These are phyloP conservation scores for Apeira syringaria DNA, from an alignment of 2,888 invertebrate genomes.

Conservation along the genomic window DNA sequence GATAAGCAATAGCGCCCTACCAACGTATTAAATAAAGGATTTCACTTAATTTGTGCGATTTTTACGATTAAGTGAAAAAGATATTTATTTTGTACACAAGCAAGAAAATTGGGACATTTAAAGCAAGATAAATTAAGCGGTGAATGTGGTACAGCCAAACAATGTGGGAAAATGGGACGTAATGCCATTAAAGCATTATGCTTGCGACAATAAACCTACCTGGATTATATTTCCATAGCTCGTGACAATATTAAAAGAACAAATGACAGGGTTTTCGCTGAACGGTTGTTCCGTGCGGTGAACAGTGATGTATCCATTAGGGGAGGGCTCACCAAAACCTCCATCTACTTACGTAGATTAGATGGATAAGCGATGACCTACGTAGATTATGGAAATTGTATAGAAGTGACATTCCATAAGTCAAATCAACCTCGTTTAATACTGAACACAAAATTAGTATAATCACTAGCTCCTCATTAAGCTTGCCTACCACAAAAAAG, in stretches of 20 bases:
- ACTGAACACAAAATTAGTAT: no score
- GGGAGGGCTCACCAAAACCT: conserved; percentile 28
- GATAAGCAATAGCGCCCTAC: no score
- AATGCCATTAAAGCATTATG: conserved; percentile 26
- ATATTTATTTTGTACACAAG: conserved; percentile 12
- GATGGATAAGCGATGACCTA: conserved; percentile 30
- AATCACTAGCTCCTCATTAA: no score
- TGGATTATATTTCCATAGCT: conserved; percentile 28
- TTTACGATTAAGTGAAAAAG: no score
- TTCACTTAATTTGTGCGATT: no score
- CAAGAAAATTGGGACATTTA: conserved; percentile 15
- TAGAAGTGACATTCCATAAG: no score
- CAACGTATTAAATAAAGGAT: no score
- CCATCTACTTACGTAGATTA: conserved; percentile 35
- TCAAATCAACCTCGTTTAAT: no score
- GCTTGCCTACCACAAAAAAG: no score
- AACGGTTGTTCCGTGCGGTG: conserved; percentile 61
- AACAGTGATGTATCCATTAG: conserved; percentile 63
- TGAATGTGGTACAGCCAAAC: conserved; percentile 6
- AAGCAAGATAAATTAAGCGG: conserved; percentile 17
- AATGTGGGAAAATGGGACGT: conserved; percentile 17
- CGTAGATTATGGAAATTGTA: conserved; percentile 11
- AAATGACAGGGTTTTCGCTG: conserved; percentile 38
- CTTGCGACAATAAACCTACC: conserved; percentile 22
- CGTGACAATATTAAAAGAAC: conserved; percentile 36